Evolutionary conservation across 2,113 vertebrate genomes (phyloP).

Genomic region (Pseudorectes ferrugineus): DNA sequence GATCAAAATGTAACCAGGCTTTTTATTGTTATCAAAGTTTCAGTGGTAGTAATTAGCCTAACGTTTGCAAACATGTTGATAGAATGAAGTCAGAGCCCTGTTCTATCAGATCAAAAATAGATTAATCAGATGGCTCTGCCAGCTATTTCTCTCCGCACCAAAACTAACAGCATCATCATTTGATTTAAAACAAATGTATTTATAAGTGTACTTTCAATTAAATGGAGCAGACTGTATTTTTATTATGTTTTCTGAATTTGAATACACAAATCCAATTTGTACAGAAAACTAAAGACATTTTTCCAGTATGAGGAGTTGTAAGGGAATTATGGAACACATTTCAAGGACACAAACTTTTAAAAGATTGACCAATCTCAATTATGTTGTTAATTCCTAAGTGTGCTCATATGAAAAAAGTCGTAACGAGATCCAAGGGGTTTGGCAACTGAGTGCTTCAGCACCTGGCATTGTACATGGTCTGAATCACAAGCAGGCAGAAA

Average conservation of each 20-base stretch:
- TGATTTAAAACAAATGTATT: conserved; percentile 1
- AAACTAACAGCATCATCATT: not conserved
- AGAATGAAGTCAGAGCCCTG: not conserved
- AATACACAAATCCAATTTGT: not conserved
- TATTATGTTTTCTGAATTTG: not conserved
- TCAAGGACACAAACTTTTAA: conserved; percentile 18
- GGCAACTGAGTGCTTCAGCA: conserved; percentile 9
- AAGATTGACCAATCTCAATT: conserved; percentile 18
- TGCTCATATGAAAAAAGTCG: not conserved
- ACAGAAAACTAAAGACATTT: not conserved
- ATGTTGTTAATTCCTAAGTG: conserved; percentile 21
- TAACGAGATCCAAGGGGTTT: not conserved
- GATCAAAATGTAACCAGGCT: not conserved
- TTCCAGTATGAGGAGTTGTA: not conserved
- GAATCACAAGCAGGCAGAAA: conserved; percentile 21
- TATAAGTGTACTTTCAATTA: not conserved
- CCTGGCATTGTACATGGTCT: not conserved
- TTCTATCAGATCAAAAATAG: not conserved
- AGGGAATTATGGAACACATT: not conserved
- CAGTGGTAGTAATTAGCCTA: not conserved
- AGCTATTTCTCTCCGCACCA: not conserved
- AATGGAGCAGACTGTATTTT: not conserved
- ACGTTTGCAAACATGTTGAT: not conserved
- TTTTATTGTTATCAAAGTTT: not conserved
- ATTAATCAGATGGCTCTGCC: not conserved